Evolutionary conservation across 2,113 vertebrate genomes (phyloP).

Genomic region (Etheostoma spectabile): DNA sequence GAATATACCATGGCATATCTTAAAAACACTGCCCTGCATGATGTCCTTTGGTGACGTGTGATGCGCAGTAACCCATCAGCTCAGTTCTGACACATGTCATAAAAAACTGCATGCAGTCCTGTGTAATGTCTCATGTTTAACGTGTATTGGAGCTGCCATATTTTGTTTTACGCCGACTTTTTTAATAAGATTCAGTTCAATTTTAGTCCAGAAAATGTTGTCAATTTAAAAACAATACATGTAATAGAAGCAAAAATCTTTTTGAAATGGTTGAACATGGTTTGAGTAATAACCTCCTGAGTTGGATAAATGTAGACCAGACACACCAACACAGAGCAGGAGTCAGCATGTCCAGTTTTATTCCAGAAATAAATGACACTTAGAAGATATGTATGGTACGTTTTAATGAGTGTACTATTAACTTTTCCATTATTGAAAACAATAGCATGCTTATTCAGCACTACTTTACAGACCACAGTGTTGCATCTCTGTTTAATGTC

Average conservation of each 20-base stretch:
- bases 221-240: not conserved
- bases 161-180: constrained; percentile 9
- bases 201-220: constrained; percentile 4
- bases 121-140: constrained; percentile 19
- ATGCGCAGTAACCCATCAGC: not conserved
- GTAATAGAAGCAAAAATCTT: not conserved
- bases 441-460: not conserved
- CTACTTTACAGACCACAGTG: not conserved
- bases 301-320: not conserved
- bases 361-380: not conserved
- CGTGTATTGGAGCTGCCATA: not conserved
- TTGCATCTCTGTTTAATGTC: not conserved
- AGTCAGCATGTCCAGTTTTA: constrained; percentile 11
- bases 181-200: not conserved
- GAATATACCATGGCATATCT: not conserved
- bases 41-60: constrained; percentile 15
- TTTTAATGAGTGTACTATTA: not conserved
- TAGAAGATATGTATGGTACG: not conserved
- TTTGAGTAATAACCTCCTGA: not conserved
- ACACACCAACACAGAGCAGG: not conserved
- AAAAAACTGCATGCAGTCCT: constrained; percentile 33
- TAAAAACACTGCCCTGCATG: constrained; percentile 17
- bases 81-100: not conserved
- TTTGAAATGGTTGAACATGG: not conserved
- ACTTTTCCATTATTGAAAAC: constrained; percentile 3